Conservation (phyloP, 2,888 invertebrate genomes). For the Aquatica leii region DNA sequence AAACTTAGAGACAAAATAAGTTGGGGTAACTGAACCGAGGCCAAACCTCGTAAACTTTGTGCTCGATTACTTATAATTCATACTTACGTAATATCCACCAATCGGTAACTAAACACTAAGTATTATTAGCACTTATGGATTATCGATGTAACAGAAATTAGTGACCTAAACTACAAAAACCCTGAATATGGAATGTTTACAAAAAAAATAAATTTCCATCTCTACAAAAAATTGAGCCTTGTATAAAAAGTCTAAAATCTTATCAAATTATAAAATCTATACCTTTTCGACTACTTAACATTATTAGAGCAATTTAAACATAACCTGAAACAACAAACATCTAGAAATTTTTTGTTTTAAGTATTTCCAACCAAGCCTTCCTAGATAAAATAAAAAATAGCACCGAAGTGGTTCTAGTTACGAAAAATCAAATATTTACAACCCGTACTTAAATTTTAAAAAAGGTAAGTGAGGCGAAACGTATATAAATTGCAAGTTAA, state of each 20-base stretch:
- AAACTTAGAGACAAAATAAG: too few relatives aligned
- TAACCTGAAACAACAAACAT: slow-evolving; percentile 2
- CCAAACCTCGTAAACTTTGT: too few relatives aligned
- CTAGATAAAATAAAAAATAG: slow-evolving; percentile 11
- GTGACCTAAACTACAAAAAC: too few relatives aligned
- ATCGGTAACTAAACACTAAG: slow-evolving; percentile 5
- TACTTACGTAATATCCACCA: background rate
- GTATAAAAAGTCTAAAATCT: background rate
- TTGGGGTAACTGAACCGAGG: too few relatives aligned
- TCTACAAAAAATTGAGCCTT: slow-evolving; percentile 7
- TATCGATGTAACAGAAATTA: too few relatives aligned
- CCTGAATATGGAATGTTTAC: slow-evolving; percentile 11
- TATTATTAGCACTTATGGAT: background rate
- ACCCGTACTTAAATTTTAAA: background rate
- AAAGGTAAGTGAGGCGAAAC: slow-evolving; percentile 2
- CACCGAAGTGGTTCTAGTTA: slow-evolving; percentile 11
- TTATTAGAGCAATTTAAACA: slow-evolving; percentile 12
- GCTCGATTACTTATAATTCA: too few relatives aligned
- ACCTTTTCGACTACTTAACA: background rate
- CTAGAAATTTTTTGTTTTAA: slow-evolving; percentile 14
- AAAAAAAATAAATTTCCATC: background rate
- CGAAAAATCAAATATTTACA: background rate
- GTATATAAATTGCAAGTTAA: background rate
- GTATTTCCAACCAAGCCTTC: slow-evolving; percentile 18
- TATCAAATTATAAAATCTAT: background rate